Evolutionary conservation across 2,888 invertebrate genomes (phyloP).

Genomic region (Athripsodes cinereus): DNA sequence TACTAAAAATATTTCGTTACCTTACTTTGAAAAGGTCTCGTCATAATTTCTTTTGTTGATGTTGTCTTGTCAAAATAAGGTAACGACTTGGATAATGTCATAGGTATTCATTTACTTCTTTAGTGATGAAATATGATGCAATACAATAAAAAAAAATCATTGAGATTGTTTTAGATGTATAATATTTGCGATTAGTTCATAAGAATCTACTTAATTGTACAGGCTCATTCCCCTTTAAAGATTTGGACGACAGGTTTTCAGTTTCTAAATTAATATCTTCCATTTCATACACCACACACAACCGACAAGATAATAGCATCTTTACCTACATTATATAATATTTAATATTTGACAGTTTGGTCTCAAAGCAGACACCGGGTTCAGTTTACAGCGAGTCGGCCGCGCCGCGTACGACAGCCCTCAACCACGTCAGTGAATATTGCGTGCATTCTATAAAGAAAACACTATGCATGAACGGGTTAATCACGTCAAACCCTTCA

Average conservation of each 20-base stretch:
- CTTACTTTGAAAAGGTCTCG: too few relatives aligned
- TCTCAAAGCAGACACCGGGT: constrained; percentile 22
- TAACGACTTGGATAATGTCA: too few relatives aligned
- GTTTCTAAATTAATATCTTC: constrained; percentile 37
- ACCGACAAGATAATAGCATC: constrained; percentile 6
- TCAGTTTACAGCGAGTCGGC: constrained; percentile 21
- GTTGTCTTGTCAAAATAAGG: too few relatives aligned
- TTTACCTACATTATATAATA: too few relatives aligned
- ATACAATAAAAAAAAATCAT: too few relatives aligned
- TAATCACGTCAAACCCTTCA: too few relatives aligned
- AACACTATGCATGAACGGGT: too few relatives aligned
- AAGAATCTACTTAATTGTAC: constrained; percentile 34
- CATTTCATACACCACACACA: constrained; percentile 28
- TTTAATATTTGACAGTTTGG: constrained; percentile 11
- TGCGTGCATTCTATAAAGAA: neutral
- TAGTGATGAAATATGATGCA: too few relatives aligned
- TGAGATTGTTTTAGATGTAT: neutral
- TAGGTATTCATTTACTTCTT: too few relatives aligned
- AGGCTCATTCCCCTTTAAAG: constrained; percentile 32
- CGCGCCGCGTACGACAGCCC: constrained; percentile 17
- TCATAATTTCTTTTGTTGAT: too few relatives aligned
- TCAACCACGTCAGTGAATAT: constrained; percentile 7
- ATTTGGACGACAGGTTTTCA: constrained; percentile 37
- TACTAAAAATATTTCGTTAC: neutral
- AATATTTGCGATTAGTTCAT: constrained; percentile 28